Evolutionary conservation across 1,140 invertebrate genomes (phyloP).

Genomic region (Drosophila pseudoobscura): DNA sequence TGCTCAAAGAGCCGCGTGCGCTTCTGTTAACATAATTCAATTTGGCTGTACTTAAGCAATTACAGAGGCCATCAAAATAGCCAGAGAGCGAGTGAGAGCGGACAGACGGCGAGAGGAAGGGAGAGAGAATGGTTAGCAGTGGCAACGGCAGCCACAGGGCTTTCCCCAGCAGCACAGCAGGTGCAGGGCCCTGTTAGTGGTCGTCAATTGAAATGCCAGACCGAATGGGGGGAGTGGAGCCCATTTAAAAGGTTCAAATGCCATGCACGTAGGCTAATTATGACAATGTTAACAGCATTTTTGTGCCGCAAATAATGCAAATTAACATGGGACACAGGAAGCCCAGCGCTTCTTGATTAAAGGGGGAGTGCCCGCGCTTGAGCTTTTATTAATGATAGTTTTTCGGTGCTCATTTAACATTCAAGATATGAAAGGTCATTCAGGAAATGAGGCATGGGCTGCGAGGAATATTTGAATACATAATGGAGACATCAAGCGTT

Average conservation of each 20-base stretch:
- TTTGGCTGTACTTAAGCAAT: constrained; percentile 46
- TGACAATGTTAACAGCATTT: constrained; percentile 77
- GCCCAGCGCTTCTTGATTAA: constrained; percentile 35
- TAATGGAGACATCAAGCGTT: constrained; percentile 19
- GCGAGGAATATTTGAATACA: constrained; percentile 25
- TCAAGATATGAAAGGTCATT: constrained; percentile 47
- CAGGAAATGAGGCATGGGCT: constrained; percentile 33
- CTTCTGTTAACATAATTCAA: constrained; percentile 64
- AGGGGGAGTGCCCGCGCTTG: constrained; percentile 4
- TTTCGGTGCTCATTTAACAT: constrained; percentile 38
- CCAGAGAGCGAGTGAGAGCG: too few relatives aligned
- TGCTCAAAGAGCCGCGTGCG: constrained; percentile 28
- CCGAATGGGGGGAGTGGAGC: constrained; percentile 28
- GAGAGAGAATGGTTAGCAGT: constrained; percentile 15
- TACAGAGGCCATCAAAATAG: constrained; percentile 24
- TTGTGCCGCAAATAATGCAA: constrained; percentile 67
- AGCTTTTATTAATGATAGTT: constrained; percentile 51
- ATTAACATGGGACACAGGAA: constrained; percentile 63
- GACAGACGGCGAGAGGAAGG: neutral
- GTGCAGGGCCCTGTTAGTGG: constrained; percentile 26
- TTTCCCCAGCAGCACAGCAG: constrained; percentile 46
- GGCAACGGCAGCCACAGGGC: constrained; percentile 14
- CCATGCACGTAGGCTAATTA: constrained; percentile 76
- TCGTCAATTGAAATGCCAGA: constrained; percentile 43
- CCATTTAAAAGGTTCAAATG: constrained; percentile 61